phyloP scores from a whole-genome alignment of 92 coral and sea anemone species.

The Nematostella vectensis region DNA sequence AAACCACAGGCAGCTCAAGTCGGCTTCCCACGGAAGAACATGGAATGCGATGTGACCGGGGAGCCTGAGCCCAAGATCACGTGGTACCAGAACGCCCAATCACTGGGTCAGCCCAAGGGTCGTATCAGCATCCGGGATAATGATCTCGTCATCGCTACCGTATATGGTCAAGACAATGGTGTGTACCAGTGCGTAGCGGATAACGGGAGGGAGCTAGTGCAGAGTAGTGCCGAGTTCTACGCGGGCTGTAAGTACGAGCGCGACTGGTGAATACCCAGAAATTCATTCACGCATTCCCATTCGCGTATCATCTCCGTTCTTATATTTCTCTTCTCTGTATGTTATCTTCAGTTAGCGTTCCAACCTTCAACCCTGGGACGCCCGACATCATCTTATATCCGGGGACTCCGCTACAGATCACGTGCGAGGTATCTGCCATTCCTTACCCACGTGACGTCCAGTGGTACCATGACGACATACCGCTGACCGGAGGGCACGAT shows the following conservation, averaged over 20 bases:
- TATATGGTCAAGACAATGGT: conserved; percentile 65
- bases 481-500: conserved; percentile 29
- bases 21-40: conserved; percentile 18
- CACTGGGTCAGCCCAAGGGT: conserved; percentile 17
- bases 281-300: neutral
- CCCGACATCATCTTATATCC: conserved; percentile 35
- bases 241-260: conserved; percentile 50
- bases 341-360: conserved; percentile 18
- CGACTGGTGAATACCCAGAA: neutral
- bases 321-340: too few relatives aligned
- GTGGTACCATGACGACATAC: conserved; percentile 72
- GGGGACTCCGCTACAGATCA: conserved; percentile 35
- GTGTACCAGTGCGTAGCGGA: conserved; percentile 90
- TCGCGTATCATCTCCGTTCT: neutral
- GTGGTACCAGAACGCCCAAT: conserved; percentile 76
- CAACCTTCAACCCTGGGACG: conserved; percentile 18
- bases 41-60: conserved; percentile 76
- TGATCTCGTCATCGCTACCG: conserved; percentile 44
- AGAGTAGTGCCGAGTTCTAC: conserved; percentile 73
- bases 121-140: conserved; percentile 39
- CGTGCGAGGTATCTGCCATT: conserved; percentile 56
- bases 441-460: conserved; percentile 36
- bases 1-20: conserved; percentile 42
- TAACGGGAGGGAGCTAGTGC: conserved; percentile 70
- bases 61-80: conserved; percentile 80